Conservation (phyloP, 2,888 invertebrate genomes). For the Heteromyza rotundicornis region DNA sequence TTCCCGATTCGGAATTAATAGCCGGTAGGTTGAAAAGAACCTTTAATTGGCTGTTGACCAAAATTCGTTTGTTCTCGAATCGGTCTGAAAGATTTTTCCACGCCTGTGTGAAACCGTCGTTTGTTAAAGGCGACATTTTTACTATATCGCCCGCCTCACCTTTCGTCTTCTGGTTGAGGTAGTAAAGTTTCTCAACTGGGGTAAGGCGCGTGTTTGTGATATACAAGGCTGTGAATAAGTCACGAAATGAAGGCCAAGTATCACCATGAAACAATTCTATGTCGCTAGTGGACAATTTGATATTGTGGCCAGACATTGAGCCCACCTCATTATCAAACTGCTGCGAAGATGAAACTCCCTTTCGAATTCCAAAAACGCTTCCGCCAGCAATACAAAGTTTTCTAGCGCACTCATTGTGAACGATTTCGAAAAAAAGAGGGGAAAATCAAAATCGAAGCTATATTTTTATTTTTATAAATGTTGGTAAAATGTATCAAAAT, state of each 20-base stretch:
- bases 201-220: neutral
- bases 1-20: neutral
- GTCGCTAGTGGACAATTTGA: neutral
- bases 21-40: neutral
- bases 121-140: neutral
- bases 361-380: too few relatives aligned
- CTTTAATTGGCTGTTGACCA: neutral
- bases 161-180: neutral
- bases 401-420: too few relatives aligned
- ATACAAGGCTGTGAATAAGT: neutral
- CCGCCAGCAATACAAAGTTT: too few relatives aligned
- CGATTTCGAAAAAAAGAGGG: too few relatives aligned
- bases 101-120: neutral
- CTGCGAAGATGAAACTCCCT: too few relatives aligned
- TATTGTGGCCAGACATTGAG: too few relatives aligned
- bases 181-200: neutral
- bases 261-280: neutral
- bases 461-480: too few relatives aligned
- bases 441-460: too few relatives aligned
- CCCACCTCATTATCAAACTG: too few relatives aligned
- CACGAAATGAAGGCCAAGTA: neutral
- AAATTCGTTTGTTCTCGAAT: neutral
- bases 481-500: too few relatives aligned
- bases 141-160: neutral
- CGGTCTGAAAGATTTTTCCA: neutral